phyloP scores from a whole-genome alignment of 2,797 vertebrate genomes.

The Pteropus rufus region DNA sequence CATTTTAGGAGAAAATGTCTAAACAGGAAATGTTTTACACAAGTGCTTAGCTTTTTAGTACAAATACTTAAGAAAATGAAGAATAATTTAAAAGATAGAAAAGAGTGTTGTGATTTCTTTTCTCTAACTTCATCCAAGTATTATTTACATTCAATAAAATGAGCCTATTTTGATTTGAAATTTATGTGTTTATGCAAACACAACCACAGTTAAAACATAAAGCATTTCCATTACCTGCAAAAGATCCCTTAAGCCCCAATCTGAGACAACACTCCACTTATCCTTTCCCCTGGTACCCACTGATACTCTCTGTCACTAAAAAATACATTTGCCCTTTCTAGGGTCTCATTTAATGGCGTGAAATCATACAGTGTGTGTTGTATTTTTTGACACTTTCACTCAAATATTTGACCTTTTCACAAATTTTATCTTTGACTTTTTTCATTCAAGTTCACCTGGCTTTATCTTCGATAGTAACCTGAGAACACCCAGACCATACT shows the following conservation, averaged over 20 bases:
- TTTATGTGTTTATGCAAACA: not conserved
- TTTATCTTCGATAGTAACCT: not conserved
- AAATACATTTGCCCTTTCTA: not conserved
- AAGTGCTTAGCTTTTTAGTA: not conserved
- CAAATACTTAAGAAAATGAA: not conserved
- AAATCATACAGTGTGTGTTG: not conserved
- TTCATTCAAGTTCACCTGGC: not conserved
- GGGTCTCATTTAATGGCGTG: not conserved
- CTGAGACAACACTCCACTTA: not conserved
- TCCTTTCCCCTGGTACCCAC: no score
- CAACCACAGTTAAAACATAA: not conserved
- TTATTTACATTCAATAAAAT: not conserved
- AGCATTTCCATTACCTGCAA: not conserved
- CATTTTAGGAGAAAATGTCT: not conserved
- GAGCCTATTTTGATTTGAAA: not conserved
- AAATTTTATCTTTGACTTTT: not conserved
- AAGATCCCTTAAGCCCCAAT: not conserved
- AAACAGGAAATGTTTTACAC: not conserved
- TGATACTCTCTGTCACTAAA: not conserved
- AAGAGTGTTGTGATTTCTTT: not conserved
- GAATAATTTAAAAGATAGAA: not conserved
- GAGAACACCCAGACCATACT: not conserved
- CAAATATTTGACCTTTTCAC: not conserved
- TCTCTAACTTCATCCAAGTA: not conserved
- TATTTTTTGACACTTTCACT: not conserved